These are phyloP conservation scores for Eremophila alpestris DNA, from an alignment of 2,797 vertebrate species.

Conservation along the genomic window DNA sequence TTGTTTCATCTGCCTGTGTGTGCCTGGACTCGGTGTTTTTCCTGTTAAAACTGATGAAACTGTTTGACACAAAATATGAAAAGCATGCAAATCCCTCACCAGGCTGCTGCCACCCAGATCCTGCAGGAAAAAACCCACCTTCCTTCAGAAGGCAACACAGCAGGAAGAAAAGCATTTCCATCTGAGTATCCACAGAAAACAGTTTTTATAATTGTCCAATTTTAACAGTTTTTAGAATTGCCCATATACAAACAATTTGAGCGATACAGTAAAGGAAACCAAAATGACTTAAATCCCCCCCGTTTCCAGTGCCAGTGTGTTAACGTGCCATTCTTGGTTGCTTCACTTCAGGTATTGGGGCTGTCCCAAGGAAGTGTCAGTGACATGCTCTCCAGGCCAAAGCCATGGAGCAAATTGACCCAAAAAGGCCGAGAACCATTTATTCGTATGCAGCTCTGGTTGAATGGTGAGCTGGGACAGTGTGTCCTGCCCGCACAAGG, in stretches of 20 bases:
- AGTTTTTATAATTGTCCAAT: background rate
- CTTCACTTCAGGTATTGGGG: slow-evolving; percentile 84
- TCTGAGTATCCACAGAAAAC: background rate
- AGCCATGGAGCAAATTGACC: slow-evolving; percentile 94
- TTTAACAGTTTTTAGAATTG: background rate
- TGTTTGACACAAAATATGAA: slow-evolving; percentile 43
- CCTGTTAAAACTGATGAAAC: slow-evolving; percentile 32
- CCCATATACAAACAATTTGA: background rate
- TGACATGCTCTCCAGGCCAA: slow-evolving; percentile 91
- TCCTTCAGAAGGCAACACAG: background rate
- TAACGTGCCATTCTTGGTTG: slow-evolving; percentile 62
- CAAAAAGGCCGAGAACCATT: slow-evolving; percentile 94
- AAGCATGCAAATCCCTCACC: slow-evolving; percentile 33
- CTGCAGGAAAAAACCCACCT: background rate
- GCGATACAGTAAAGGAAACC: background rate
- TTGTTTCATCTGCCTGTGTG: slow-evolving; percentile 59
- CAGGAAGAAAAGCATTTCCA: slow-evolving; percentile 52
- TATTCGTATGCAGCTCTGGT: slow-evolving; percentile 97
- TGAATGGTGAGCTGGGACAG: slow-evolving; percentile 93
- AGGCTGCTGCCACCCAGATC: background rate
- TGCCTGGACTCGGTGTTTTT: slow-evolving; percentile 47
- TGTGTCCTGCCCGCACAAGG: slow-evolving; percentile 84
- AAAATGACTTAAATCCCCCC: background rate
- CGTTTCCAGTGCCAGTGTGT: slow-evolving; percentile 1
- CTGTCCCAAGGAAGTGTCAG: slow-evolving; percentile 91